phyloP scores from a whole-genome alignment of 2,113 vertebrate species.

The Hypanus sabinus region DNA sequence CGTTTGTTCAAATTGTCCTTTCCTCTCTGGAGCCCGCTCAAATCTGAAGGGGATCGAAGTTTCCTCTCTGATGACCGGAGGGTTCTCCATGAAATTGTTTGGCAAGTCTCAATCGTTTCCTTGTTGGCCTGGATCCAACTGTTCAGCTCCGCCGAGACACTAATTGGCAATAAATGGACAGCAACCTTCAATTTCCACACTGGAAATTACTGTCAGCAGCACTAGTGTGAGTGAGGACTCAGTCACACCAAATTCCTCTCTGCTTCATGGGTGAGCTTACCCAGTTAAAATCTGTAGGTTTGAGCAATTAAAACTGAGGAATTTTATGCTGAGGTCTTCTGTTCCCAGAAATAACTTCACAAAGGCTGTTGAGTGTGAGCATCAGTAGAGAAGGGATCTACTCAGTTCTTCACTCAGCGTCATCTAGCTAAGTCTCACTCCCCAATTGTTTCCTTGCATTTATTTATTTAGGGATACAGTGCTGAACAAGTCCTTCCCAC shows the following conservation, averaged over 20 bases:
- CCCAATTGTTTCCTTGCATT: too few relatives aligned
- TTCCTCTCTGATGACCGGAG: not conserved
- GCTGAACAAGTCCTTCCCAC: too few relatives aligned
- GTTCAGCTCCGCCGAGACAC: not conserved
- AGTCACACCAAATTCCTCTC: slow-evolving; percentile 3
- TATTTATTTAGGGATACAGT: too few relatives aligned
- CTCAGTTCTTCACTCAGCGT: too few relatives aligned
- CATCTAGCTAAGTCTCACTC: too few relatives aligned
- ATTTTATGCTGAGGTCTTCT: not conserved
- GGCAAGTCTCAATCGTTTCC: not conserved
- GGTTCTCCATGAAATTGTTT: not conserved
- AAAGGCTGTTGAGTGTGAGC: not conserved
- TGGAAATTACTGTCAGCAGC: not conserved
- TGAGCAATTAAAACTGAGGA: not conserved
- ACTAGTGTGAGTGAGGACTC: not conserved
- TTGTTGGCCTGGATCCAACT: not conserved
- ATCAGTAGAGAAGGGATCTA: too few relatives aligned
- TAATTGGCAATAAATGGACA: slow-evolving; percentile 26
- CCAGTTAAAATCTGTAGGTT: not conserved
- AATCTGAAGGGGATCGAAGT: not conserved
- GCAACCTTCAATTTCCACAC: not conserved
- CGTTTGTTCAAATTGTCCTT: not conserved
- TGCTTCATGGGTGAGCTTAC: not conserved
- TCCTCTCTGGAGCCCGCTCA: not conserved
- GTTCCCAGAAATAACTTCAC: not conserved